Evolutionary conservation across 2,888 invertebrate species (phyloP).

Genomic region (Leuctra nigra): DNA sequence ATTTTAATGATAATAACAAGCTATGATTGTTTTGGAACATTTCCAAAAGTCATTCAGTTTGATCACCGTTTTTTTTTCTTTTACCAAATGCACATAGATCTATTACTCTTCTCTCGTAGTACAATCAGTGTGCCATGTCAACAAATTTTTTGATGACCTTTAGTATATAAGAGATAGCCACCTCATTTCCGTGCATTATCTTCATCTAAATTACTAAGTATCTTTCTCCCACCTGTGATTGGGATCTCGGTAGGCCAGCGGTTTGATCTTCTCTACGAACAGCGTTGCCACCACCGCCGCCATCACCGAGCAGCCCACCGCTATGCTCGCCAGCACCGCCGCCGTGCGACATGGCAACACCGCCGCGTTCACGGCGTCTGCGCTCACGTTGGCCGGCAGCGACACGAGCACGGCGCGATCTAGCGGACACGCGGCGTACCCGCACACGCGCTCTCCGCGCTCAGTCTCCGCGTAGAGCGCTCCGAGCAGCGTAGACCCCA

Average conservation of each 20-base stretch:
- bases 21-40: no score
- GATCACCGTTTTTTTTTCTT: no score
- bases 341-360: slow-evolving; percentile 38
- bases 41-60: no score
- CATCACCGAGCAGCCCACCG: slow-evolving; percentile 42
- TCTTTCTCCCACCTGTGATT: slow-evolving; percentile 1
- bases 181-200: no score
- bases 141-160: no score
- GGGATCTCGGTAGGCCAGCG: slow-evolving; percentile 24
- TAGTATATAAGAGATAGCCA: no score
- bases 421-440: slow-evolving; percentile 49
- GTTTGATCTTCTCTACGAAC: slow-evolving; percentile 23
- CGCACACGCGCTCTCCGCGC: slow-evolving; percentile 50
- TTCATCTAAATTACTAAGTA: no score
- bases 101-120: no score
- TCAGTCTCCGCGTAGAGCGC: slow-evolving; percentile 49
- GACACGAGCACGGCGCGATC: slow-evolving; percentile 26
- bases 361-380: slow-evolving; percentile 6
- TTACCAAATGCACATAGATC: no score
- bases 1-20: no score
- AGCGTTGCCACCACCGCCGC: slow-evolving; percentile 31
- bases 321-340: slow-evolving; percentile 40
- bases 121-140: no score
- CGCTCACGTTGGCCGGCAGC: slow-evolving; percentile 8
- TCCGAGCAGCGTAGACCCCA: slow-evolving; percentile 40